Conservation (phyloP, 2,797 vertebrate genomes). For the Bryconaethiops microstoma region DNA sequence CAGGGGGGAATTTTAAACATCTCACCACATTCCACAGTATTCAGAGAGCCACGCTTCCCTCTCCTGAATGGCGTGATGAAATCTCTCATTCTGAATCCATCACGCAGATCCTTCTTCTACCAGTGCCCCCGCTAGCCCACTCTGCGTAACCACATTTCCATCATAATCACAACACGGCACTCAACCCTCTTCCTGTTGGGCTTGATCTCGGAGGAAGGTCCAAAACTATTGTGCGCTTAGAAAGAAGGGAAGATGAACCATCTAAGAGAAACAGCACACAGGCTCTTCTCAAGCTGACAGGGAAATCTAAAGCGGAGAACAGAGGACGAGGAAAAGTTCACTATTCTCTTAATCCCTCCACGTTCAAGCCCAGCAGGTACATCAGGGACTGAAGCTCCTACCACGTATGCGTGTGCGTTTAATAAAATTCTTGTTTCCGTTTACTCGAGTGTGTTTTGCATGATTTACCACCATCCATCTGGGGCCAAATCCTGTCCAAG, state of each 20-base stretch:
- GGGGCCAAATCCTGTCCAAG: conserved; percentile 22
- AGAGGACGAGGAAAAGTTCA: conserved; percentile 19
- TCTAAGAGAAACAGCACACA: conserved; percentile 25
- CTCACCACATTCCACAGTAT: conserved; percentile 5
- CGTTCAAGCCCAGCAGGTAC: conserved; percentile 11
- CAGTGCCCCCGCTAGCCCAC: not conserved
- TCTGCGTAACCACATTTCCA: conserved; percentile 39
- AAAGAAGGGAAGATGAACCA: conserved; percentile 42
- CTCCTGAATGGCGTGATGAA: conserved; percentile 33
- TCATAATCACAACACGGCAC: conserved; percentile 26
- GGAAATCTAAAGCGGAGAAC: conserved; percentile 40
- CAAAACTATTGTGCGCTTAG: conserved; percentile 32
- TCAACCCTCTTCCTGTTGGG: not conserved
- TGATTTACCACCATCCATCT: conserved; percentile 15
- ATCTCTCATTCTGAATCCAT: conserved; percentile 11
- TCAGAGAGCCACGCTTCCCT: not conserved
- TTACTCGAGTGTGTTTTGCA: conserved; percentile 1
- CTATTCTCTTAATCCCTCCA: conserved; percentile 14
- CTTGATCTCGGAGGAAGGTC: conserved; percentile 26
- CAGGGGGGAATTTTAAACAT: conserved; percentile 41
- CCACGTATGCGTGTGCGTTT: conserved; percentile 30
- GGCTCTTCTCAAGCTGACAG: conserved; percentile 36
- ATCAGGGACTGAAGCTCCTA: conserved; percentile 5
- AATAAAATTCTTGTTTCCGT: conserved; percentile 35
- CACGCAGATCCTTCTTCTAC: not conserved